These are phyloP conservation scores for Dicyrtoma fusca DNA, from an alignment of 2,888 invertebrate genomes.

Conservation along the genomic window DNA sequence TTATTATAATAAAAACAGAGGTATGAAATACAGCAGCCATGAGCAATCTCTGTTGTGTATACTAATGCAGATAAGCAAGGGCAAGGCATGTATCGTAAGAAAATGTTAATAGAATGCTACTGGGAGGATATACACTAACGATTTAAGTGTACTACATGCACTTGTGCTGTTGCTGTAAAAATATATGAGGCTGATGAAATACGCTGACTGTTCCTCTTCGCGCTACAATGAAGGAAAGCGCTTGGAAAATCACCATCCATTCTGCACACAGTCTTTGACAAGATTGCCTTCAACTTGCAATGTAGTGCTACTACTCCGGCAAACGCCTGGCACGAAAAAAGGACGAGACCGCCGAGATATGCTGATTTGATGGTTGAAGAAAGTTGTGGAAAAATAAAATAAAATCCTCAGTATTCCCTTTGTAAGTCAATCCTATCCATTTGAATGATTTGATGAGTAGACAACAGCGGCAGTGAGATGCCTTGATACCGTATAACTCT, in stretches of 20 bases:
- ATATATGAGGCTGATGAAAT: no score
- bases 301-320: neutral
- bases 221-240: no score
- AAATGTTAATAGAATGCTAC: no score
- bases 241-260: neutral
- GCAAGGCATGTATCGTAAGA: no score
- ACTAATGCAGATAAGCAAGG: no score
- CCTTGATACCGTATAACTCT: neutral
- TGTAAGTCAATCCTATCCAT: constrained; percentile 19
- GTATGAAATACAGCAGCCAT: no score
- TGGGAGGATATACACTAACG: no score
- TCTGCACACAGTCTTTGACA: neutral
- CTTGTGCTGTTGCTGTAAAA: no score
- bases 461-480: neutral
- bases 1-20: no score
- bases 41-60: no score
- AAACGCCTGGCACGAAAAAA: neutral
- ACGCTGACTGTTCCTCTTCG: no score
- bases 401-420: neutral
- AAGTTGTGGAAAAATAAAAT: neutral
- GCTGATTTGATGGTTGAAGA: constrained; percentile 14
- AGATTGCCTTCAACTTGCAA: neutral
- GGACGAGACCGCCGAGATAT: neutral
- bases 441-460: constrained; percentile 29
- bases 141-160: no score